Conservation (phyloP, 2,888 invertebrate genomes). For the Tenthredo distinguenda region DNA sequence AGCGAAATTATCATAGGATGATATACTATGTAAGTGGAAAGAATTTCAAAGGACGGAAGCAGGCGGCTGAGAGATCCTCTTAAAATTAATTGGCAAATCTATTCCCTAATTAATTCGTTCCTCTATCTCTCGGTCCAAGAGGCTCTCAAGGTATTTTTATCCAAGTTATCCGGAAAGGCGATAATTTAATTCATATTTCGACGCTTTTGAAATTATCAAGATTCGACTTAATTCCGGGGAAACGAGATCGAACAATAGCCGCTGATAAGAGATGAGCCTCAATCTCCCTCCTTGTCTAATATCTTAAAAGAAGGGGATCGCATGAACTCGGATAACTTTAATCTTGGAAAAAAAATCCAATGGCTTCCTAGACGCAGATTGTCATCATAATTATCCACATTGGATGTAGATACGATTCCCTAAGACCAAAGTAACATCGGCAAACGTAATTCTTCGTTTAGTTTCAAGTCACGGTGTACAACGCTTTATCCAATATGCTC, state of each 20-base stretch:
- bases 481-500: background rate
- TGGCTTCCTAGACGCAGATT: background rate
- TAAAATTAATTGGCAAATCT: background rate
- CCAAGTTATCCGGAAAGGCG: background rate
- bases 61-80: background rate
- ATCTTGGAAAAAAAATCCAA: background rate
- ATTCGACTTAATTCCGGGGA: background rate
- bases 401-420: background rate
- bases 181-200: background rate
- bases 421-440: background rate
- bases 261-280: background rate
- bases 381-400: background rate
- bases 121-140: background rate
- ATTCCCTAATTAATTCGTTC: background rate
- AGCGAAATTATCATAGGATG: background rate
- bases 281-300: background rate
- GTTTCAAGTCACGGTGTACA: background rate
- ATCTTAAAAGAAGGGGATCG: background rate
- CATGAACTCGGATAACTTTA: background rate
- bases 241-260: constrained; percentile 3
- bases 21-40: background rate
- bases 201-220: background rate
- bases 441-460: background rate
- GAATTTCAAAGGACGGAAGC: background rate
- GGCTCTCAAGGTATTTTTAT: background rate